Conservation (phyloP, 2,797 vertebrate species). For the Crypturellus tataupa region DNA sequence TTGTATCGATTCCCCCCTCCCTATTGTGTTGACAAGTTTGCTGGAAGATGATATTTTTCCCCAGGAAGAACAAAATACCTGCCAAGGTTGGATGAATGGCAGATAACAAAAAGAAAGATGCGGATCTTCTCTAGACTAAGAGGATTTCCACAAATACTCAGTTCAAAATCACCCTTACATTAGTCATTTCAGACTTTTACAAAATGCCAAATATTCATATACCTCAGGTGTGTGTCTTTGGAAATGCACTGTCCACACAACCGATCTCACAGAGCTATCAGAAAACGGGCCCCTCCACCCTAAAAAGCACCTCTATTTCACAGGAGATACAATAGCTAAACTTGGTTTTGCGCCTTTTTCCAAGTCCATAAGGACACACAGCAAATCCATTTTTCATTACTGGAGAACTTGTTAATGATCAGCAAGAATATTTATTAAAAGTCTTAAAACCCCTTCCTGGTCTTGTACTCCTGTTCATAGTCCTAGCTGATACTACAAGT, state of each 20-base stretch:
- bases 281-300: not conserved
- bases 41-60: not conserved
- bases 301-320: not conserved
- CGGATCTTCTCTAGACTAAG: not conserved
- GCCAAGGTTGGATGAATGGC: not conserved
- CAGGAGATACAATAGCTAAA: not conserved
- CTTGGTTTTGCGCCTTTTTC: not conserved
- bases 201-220: not conserved
- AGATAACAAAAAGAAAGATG: not conserved
- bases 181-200: not conserved
- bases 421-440: too few relatives aligned
- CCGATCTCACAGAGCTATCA: not conserved
- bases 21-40: not conserved
- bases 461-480: not conserved
- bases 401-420: not conserved
- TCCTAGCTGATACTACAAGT: not conserved
- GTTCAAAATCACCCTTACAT: fast-evolving
- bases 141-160: not conserved
- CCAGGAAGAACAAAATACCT: not conserved
- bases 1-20: not conserved
- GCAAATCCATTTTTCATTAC: not conserved
- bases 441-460: not conserved
- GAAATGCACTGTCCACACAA: not conserved
- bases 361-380: not conserved
- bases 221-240: not conserved